phyloP scores from a whole-genome alignment of 2,888 invertebrate genomes.

The Melanchra persicariae region DNA sequence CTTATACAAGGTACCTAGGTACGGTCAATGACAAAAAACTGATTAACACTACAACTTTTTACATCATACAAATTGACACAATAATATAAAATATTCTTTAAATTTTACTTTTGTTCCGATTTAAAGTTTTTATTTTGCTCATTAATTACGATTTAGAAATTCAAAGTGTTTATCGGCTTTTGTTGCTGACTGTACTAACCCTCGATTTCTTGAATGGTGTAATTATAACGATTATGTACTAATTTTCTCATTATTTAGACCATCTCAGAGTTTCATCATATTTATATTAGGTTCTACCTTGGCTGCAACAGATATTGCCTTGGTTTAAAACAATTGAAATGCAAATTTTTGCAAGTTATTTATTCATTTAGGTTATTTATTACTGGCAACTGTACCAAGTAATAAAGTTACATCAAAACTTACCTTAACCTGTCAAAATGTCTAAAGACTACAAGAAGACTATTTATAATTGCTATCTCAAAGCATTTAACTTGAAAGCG shows the following conservation, averaged over 20 bases:
- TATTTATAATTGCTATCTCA: constrained; percentile 40
- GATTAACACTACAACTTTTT: too few species aligned
- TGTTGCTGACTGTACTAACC: too few species aligned
- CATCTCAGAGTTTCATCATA: neutral
- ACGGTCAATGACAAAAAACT: too few species aligned
- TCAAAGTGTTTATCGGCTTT: too few species aligned
- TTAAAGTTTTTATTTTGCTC: too few species aligned
- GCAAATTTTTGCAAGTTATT: constrained; percentile 11
- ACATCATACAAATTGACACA: too few species aligned
- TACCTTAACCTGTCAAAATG: constrained; percentile 42
- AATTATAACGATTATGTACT: constrained; percentile 12
- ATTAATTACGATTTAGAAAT: too few species aligned
- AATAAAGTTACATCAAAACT: constrained; percentile 13
- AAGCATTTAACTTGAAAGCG: constrained; percentile 23
- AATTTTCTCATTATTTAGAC: constrained; percentile 1
- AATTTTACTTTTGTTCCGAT: too few species aligned
- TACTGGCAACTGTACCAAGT: constrained; percentile 5
- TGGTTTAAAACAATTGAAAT: constrained; percentile 29
- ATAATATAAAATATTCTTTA: too few species aligned
- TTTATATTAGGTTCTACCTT: constrained; percentile 12
- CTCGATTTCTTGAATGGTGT: constrained; percentile 1
- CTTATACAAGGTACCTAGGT: constrained; percentile 6
- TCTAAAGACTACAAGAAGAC: constrained; percentile 13
- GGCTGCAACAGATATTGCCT: constrained; percentile 3
- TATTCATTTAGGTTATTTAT: constrained; percentile 23